Conservation (phyloP, 1,140 invertebrate species). For the Saxidomus purpurata region DNA sequence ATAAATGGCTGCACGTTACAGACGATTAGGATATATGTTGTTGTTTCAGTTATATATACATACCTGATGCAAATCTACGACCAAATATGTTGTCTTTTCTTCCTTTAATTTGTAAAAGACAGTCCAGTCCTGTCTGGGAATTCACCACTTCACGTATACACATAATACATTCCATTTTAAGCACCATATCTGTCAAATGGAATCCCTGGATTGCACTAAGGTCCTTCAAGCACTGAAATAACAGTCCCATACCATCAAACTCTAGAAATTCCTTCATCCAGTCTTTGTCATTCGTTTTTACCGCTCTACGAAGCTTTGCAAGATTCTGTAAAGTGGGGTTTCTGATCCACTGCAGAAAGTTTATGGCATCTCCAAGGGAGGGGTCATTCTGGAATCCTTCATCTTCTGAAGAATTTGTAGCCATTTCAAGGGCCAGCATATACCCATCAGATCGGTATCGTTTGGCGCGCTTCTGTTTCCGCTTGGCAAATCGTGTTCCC, state of each 20-base stretch:
- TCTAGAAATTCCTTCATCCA: constrained; percentile 88
- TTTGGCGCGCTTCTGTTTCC: constrained; percentile 78
- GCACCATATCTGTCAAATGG: constrained; percentile 86
- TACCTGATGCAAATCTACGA: constrained; percentile 94
- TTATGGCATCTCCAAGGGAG: constrained; percentile 73
- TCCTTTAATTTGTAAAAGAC: constrained; percentile 86
- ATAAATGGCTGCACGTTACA: too few relatives aligned
- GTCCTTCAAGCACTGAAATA: constrained; percentile 87
- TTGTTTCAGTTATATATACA: background rate
- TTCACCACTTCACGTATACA: constrained; percentile 88
- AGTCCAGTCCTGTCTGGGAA: constrained; percentile 87
- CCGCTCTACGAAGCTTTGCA: constrained; percentile 78
- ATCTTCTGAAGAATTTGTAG: constrained; percentile 69
- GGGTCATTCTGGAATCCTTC: constrained; percentile 57
- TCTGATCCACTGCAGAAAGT: constrained; percentile 81
- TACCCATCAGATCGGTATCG: constrained; percentile 82
- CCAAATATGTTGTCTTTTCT: constrained; percentile 90
- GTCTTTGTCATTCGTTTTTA: constrained; percentile 83
- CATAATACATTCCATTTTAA: constrained; percentile 87
- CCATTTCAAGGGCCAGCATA: constrained; percentile 78
- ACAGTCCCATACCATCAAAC: constrained; percentile 85
- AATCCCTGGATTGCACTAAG: constrained; percentile 82
- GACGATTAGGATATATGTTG: too few relatives aligned
- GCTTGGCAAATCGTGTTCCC: constrained; percentile 71
- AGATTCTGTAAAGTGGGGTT: constrained; percentile 82